Conservation (phyloP, 2,797 vertebrate species). For the Rhinogobio ventralis region DNA sequence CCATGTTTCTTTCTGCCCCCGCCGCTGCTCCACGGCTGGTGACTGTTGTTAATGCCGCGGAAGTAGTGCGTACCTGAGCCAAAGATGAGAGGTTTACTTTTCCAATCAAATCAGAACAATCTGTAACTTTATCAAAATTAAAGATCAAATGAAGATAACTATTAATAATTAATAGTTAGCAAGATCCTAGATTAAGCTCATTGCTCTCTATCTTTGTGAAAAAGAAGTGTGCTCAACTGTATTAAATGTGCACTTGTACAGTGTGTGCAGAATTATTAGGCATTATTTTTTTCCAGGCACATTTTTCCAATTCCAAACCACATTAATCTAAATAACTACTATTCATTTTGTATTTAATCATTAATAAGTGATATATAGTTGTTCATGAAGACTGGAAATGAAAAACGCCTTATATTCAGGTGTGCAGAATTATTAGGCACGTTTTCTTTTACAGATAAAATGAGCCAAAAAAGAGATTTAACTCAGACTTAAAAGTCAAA, state of each 20-base stretch:
- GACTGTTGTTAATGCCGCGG: slow-evolving; percentile 90
- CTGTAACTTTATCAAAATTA: not conserved
- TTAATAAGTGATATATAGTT: too few species aligned
- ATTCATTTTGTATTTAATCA: too few species aligned
- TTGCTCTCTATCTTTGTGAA: not conserved
- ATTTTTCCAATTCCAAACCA: too few species aligned
- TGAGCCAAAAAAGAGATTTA: too few species aligned
- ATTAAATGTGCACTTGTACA: not conserved
- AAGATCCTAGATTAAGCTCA: not conserved
- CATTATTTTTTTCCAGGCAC: too few species aligned
- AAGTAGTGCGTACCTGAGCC: slow-evolving; percentile 92
- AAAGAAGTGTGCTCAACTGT: not conserved
- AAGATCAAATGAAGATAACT: not conserved
- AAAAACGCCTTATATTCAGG: too few species aligned
- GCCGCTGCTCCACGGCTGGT: slow-evolving; percentile 88
- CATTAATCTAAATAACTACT: too few species aligned
- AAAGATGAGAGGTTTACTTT: not conserved
- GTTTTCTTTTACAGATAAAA: too few species aligned
- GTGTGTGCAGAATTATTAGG: too few species aligned
- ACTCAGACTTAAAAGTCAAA: too few species aligned
- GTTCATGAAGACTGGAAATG: too few species aligned
- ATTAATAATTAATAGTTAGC: not conserved
- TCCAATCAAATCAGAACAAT: not conserved
- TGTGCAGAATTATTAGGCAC: too few species aligned
- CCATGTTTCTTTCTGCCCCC: slow-evolving; percentile 81